Evolutionary conservation across 2,888 invertebrate species (phyloP).

Genomic region (Meganola albula): DNA sequence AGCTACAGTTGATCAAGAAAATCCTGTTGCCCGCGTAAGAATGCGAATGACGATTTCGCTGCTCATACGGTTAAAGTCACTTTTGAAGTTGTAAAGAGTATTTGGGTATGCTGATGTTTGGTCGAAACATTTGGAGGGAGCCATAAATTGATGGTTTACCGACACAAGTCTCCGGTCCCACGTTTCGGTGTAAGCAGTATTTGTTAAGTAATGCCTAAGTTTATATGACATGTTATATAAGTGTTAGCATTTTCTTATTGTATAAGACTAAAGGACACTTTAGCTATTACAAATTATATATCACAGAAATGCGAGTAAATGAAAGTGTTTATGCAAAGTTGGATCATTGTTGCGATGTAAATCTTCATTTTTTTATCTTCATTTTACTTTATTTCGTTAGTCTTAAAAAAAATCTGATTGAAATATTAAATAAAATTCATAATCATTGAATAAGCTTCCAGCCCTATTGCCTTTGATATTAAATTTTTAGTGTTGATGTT

Average conservation of each 20-base stretch:
- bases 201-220: constrained; percentile 73
- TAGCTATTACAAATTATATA: constrained; percentile 38
- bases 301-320: constrained; percentile 24
- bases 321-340: constrained; percentile 29
- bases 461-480: neutral
- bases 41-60: too few species aligned
- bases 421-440: too few species aligned
- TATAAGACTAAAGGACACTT: constrained; percentile 63
- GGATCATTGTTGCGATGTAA: constrained; percentile 10
- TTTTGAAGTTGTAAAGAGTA: too few species aligned
- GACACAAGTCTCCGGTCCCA: constrained; percentile 30
- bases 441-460: too few species aligned
- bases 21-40: too few species aligned
- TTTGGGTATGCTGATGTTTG: too few species aligned
- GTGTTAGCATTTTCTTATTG: constrained; percentile 67
- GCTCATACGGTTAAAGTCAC: too few species aligned
- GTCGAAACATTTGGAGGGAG: too few species aligned
- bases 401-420: too few species aligned
- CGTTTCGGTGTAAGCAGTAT: constrained; percentile 60
- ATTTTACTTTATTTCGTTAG: too few species aligned
- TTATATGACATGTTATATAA: constrained; percentile 66
- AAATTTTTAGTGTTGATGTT: neutral
- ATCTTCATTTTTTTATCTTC: neutral
- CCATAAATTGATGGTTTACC: too few species aligned
- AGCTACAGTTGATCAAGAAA: too few species aligned